Percentiles rank a stretch among this genome's conserved stretches.
These are phyloP conservation scores for Liasis olivaceus DNA, from an alignment of 2,797 vertebrate species.

Conservation along the genomic window DNA sequence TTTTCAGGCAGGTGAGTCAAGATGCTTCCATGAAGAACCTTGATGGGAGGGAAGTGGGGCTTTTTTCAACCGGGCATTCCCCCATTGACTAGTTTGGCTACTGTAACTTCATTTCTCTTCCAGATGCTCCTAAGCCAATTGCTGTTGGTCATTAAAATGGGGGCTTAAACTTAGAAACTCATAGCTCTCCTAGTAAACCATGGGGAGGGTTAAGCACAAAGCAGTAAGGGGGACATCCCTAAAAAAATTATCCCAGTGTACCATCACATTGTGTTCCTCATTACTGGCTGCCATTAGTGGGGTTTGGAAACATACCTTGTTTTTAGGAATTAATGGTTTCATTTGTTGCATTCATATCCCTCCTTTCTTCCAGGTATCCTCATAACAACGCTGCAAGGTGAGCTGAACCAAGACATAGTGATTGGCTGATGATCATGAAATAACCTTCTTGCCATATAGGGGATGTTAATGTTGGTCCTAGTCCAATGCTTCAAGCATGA, in stretches of 20 bases:
- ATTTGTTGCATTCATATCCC: not conserved
- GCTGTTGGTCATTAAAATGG: not conserved
- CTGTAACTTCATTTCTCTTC: not conserved
- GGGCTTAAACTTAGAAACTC: not conserved
- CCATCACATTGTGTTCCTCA: not conserved
- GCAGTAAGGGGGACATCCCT: not conserved
- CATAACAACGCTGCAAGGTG: not conserved
- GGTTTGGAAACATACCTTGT: not conserved
- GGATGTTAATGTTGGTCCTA: not conserved
- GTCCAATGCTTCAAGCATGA: not conserved
- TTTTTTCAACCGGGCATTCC: not conserved
- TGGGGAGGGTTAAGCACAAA: not conserved
- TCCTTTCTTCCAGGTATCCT: not conserved
- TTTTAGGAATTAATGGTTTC: not conserved
- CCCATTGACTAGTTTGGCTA: too few relatives aligned
- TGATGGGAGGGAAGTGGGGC: not conserved
- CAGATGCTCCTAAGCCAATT: not conserved
- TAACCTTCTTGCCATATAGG: not conserved
- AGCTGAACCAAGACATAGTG: not conserved
- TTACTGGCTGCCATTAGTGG: not conserved
- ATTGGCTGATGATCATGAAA: not conserved
- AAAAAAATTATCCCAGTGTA: not conserved
- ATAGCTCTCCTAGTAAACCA: not conserved
- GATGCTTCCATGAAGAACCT: not conserved
- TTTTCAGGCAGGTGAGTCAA: not conserved